Evolutionary conservation across 2,797 vertebrate genomes (phyloP), one percentile per base, ranked within the genome.

Genomic region (Nannoperca australis): DNA sequence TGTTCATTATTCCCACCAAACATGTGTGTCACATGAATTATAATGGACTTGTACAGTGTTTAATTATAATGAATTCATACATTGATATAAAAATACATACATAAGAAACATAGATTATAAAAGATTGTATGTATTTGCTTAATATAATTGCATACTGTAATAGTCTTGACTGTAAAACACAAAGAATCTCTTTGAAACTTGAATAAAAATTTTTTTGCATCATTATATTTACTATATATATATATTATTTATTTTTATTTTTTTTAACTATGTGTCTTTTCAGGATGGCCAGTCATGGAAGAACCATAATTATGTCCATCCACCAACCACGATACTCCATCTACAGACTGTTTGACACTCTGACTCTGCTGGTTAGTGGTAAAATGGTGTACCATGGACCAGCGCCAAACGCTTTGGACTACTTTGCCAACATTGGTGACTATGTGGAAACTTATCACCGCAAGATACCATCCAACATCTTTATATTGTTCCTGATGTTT

Each of bases 291-390:
- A 93, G 70, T 82, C 93, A 94, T 40, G 97, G 97, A 15, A 95
- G 91, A 81, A 98, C 96, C 3, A 97, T 99, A 14, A 97, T 99
- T 62, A 96, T 99, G 92, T 99, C 98, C 76, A 98, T 99, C 89
- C 97, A 98, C 85, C 98, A 98, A 69, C 97, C 98, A 8, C 96
- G 97, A 1, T 99, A 97, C 84, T 97, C 97, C 88, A 99, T 99
- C 92, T 99, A 97, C 92, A 95, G 94, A 30, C 91, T 97, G 60
- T 99, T 99, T 76, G 96, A 98, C 89, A 95, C 66, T 24, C 92
- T 99, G 70, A 99, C 96, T 0, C 89, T 99, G 79, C 81, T 99
- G 90, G 97, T 97, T 0, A 85, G 88, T 1, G 98, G 98, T 40
- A 96, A 94, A 78, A 85, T 97, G 81, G 89, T 98, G 22, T 99